These are phyloP conservation scores for Gonocerus acuteangulatus DNA, from an alignment of 2,888 invertebrate genomes.

Conservation along the genomic window DNA sequence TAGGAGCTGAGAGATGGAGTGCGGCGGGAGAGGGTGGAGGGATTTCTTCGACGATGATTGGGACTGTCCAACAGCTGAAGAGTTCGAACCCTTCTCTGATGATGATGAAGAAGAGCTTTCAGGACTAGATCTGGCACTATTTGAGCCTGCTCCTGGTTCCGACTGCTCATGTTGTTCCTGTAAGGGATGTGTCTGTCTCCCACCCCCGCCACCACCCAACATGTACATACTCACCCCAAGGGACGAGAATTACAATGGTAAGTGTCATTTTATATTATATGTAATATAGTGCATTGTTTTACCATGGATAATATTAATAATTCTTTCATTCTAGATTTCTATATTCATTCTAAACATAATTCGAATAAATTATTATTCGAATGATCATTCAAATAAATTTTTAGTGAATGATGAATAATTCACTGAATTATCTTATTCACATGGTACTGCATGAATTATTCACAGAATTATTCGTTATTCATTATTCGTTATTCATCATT, in stretches of 20 bases:
- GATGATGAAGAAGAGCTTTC: constrained; percentile 30
- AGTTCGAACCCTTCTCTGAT: constrained; percentile 52
- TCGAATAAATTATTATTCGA: no score
- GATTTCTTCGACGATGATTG: constrained; percentile 42
- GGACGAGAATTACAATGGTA: no score
- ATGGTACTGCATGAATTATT: background rate
- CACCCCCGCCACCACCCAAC: constrained; percentile 35
- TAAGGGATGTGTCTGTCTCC: constrained; percentile 10
- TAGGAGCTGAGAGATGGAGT: constrained; percentile 30
- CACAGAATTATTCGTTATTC: no score
- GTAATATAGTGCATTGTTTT: no score
- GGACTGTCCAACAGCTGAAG: constrained; percentile 46
- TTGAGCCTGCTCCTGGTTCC: constrained; percentile 43
- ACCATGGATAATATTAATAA: no score
- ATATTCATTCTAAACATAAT: background rate
- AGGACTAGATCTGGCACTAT: constrained; percentile 39
- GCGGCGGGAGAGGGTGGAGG: constrained; percentile 42
- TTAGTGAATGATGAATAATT: no score
- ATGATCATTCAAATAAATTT: no score
- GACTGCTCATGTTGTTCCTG: constrained; percentile 22
- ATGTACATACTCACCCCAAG: constrained; percentile 32
- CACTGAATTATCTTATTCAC: no score
- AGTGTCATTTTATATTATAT: no score
- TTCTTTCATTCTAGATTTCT: no score
- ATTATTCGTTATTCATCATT: no score